Conservation (phyloP, 1,140 invertebrate genomes). For the Probaryconus sp. region DNA sequence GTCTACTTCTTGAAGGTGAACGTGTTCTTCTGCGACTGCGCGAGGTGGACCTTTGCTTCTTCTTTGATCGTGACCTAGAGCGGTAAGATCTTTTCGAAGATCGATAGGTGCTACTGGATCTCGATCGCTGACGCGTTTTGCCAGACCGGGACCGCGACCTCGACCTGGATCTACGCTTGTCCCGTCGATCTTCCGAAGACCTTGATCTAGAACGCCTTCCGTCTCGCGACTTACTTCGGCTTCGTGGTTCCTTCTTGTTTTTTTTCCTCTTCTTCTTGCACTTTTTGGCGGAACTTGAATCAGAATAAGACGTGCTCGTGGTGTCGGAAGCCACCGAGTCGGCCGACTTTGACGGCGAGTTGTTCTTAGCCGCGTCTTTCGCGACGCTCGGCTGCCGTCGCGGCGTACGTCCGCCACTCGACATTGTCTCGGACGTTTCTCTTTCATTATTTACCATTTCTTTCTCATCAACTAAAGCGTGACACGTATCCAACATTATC, state of each 20-base stretch:
- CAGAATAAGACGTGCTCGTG: slow-evolving; percentile 61
- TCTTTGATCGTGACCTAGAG: slow-evolving; percentile 66
- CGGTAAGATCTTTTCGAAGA: slow-evolving; percentile 61
- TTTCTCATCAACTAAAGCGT: slow-evolving; percentile 77
- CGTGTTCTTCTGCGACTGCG: slow-evolving; percentile 42
- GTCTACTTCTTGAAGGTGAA: slow-evolving; percentile 65
- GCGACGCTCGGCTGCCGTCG: slow-evolving; percentile 59
- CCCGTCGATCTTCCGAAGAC: slow-evolving; percentile 62
- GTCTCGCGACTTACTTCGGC: slow-evolving; percentile 69
- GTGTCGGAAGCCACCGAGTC: slow-evolving; percentile 66
- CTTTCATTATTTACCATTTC: slow-evolving; percentile 77
- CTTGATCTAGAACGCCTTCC: slow-evolving; percentile 66
- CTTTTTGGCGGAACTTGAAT: slow-evolving; percentile 58
- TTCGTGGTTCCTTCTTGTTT: slow-evolving; percentile 61
- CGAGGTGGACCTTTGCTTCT: slow-evolving; percentile 61
- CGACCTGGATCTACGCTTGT: slow-evolving; percentile 66
- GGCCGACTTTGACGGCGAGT: slow-evolving; percentile 65
- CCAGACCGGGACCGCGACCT: slow-evolving; percentile 52
- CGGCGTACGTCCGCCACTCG: slow-evolving; percentile 70
- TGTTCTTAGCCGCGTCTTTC: slow-evolving; percentile 56
- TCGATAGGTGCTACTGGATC: slow-evolving; percentile 67
- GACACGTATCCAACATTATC: slow-evolving; percentile 60
- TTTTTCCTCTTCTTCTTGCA: slow-evolving; percentile 59
- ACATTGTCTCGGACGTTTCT: slow-evolving; percentile 73
- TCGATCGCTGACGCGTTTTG: slow-evolving; percentile 67